A percentile compares a stretch with the other conserved stretches of the same genome.
phyloP scores from a whole-genome alignment of 2,113 vertebrate genomes.

The Zapornia atra region DNA sequence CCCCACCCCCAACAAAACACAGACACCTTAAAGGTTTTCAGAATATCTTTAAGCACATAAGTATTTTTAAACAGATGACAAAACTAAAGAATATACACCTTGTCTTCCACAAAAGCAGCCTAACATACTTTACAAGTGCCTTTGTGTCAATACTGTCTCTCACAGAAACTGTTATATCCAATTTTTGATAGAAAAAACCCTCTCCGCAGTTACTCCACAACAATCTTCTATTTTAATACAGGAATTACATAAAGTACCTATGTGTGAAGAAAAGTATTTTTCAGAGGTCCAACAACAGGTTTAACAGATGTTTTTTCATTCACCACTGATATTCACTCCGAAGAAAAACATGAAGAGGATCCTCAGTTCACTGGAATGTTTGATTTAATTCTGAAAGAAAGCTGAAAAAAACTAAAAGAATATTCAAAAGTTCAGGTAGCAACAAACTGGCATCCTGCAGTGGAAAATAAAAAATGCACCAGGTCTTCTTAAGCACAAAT shows the following conservation, averaged over 20 bases:
- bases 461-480: not conserved
- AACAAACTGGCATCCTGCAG: conserved; percentile 7
- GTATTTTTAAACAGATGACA: not conserved
- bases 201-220: not conserved
- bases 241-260: conserved; percentile 41
- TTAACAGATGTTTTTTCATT: conserved; percentile 31
- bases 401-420: not conserved
- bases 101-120: conserved; percentile 36
- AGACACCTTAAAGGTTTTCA: not conserved
- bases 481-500: not conserved
- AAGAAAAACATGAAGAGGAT: conserved; percentile 1
- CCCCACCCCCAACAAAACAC: not conserved
- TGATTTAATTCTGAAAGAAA: conserved; percentile 47
- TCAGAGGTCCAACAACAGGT: conserved; percentile 5
- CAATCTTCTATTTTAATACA: conserved; percentile 29
- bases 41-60: not conserved
- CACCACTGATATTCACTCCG: not conserved
- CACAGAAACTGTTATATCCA: not conserved
- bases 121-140: conserved; percentile 43
- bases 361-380: conserved; percentile 36
- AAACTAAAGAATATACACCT: not conserved
- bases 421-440: not conserved
- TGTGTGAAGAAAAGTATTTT: conserved; percentile 45
- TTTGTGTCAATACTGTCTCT: conserved; percentile 46
- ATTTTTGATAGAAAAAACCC: not conserved